Evolutionary conservation across 2,888 invertebrate species (phyloP).

Genomic region (Euzophera pinguis): DNA sequence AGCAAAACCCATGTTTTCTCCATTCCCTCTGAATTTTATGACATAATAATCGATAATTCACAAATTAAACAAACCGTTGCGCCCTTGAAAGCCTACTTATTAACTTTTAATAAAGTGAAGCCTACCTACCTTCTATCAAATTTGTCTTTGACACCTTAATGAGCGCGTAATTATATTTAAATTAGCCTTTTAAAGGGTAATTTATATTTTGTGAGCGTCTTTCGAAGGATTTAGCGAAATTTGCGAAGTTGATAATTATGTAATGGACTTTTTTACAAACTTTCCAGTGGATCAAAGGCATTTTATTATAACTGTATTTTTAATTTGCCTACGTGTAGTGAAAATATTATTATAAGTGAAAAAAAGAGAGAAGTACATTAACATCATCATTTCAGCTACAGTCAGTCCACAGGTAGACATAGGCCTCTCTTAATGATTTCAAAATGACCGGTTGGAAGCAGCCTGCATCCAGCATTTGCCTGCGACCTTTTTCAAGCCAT

Average conservation of each 20-base stretch:
- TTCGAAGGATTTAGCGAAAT: not conserved
- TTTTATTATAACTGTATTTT: not conserved
- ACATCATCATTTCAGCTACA: no score
- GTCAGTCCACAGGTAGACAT: no score
- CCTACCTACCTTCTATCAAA: conserved; percentile 16
- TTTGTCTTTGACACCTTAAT: conserved; percentile 18
- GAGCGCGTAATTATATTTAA: conserved; percentile 19
- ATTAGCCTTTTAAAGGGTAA: conserved; percentile 20
- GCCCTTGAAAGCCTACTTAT: conserved; percentile 8
- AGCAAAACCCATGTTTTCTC: no score
- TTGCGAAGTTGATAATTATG: not conserved
- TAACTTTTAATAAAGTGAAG: conserved; percentile 16
- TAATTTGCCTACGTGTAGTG: no score
- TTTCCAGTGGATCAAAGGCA: not conserved
- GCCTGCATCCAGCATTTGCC: no score
- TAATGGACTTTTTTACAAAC: conserved; percentile 11
- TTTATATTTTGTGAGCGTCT: conserved; percentile 20
- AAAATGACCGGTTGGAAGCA: no score
- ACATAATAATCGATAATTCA: not conserved
- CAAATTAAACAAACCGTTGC: not conserved
- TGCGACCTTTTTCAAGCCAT: no score
- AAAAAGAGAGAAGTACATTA: no score
- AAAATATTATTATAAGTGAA: no score
- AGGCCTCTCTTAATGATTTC: no score
- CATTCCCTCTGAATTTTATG: not conserved